Evolutionary conservation across 2,113 vertebrate genomes (phyloP), one percentile per base, ranked within the genome.

Genomic region (Rousettus leschenaultii): DNA sequence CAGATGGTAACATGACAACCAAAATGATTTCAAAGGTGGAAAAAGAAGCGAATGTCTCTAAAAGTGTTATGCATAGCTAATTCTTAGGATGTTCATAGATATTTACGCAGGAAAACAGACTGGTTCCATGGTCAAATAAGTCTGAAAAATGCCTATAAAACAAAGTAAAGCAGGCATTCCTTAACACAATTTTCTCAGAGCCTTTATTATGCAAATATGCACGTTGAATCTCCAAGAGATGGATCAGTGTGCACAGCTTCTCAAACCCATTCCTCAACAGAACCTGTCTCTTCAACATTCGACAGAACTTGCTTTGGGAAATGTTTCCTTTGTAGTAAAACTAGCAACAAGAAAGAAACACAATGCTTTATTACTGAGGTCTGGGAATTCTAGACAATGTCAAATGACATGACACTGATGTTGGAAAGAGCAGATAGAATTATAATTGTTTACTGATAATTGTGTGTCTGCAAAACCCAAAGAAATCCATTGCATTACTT

Each of bases 21-120:
- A 84, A 30, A 18, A 19, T 75, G 77, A 88, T 85, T 84, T 91
- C 91, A 61, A 83, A 75, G 57, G 73, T 57, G 7, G 68, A n/a
- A 33, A 93, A 71, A 89, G 55, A 65, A 96, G 33, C 28, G 45
- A 45, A 9, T n/a, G 85, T 48, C 28, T 71, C 51, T 70, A 43
- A 55, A 87, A 63, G 45, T 9, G 30, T 68, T 79, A 45, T 45
- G 57, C 71, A 24, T 48, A 26, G 93, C 85, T 80, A 77, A 68
- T 77, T 65, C n/a, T 38, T 71, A 38, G 53, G 79, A 30, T 74
- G 73, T 13, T 53, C 19, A 43, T 53, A 66, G 53, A 78, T 73
- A 55, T 61, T 91, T 38, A 63, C 68, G 10, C 6, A 63, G 63
- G 87, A 75, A 85, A 70, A n/a, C 3, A 70, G 26, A 75, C 26